Evolutionary conservation across 2,888 invertebrate species (phyloP).

Genomic region (Arrhopalites spinosus): DNA sequence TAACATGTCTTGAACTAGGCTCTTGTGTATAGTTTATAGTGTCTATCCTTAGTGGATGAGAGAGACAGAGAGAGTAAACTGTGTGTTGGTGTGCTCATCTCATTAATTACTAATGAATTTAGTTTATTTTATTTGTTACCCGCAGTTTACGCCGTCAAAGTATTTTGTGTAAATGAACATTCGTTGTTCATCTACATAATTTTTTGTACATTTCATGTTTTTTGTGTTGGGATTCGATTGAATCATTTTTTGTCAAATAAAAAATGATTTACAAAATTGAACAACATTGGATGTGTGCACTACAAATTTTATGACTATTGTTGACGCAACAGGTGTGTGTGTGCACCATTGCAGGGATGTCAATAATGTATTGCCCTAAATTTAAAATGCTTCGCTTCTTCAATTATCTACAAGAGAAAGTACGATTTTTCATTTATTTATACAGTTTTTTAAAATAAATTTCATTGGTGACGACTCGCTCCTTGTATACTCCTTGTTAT

Average conservation of each 20-base stretch:
- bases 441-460: neutral
- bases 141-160: neutral
- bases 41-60: neutral
- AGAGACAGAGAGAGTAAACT: neutral
- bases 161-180: constrained; percentile 2
- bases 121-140: constrained; percentile 8
- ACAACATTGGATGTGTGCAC: constrained; percentile 12
- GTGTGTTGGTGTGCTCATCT: neutral
- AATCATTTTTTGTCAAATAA: neutral
- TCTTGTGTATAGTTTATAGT: too few species aligned
- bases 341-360: neutral
- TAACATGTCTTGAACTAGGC: neutral
- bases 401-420: constrained; percentile 29
- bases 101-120: too few species aligned
- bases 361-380: constrained; percentile 19
- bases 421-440: constrained; percentile 7
- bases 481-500: neutral
- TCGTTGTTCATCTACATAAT: constrained; percentile 1
- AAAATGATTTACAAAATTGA: neutral
- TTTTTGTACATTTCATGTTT: constrained; percentile 3
- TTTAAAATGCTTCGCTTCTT: constrained; percentile 36
- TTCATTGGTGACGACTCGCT: neutral
- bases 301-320: neutral
- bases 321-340: constrained; percentile 19
- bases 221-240: constrained; percentile 16